Percentiles rank a stretch among this genome's conserved stretches.
Evolutionary conservation across 2,888 invertebrate species (phyloP).

Genomic region (Catonia carolina): DNA sequence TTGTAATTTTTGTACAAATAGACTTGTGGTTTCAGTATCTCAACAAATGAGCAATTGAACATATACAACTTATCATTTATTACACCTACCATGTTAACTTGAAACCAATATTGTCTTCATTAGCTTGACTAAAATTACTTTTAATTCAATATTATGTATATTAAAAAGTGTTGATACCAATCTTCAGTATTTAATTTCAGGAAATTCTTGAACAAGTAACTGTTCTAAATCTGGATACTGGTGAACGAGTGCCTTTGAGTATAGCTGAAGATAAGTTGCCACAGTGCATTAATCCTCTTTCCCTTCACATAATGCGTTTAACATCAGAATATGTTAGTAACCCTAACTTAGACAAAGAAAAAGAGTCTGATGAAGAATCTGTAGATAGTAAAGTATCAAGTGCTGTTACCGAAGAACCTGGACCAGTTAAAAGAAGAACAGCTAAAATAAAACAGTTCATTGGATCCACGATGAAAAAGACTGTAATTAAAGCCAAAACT

Average conservation of each 20-base stretch:
- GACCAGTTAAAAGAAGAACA: slow-evolving; percentile 43
- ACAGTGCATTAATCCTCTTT: slow-evolving; percentile 87
- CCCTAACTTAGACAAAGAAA: slow-evolving; percentile 55
- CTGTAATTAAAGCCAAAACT: slow-evolving; percentile 84
- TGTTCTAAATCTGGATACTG: slow-evolving; percentile 55
- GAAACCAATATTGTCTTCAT: too few species aligned
- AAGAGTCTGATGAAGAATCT: slow-evolving; percentile 72
- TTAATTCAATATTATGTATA: too few species aligned
- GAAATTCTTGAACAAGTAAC: slow-evolving; percentile 87
- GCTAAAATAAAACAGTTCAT: slow-evolving; percentile 65
- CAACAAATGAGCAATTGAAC: too few species aligned
- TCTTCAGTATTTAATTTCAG: slow-evolving; percentile 41
- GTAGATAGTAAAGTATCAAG: slow-evolving; percentile 57
- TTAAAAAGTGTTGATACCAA: too few species aligned
- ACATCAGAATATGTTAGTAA: slow-evolving; percentile 84
- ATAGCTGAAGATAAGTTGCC: slow-evolving; percentile 90
- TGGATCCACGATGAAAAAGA: slow-evolving; percentile 84
- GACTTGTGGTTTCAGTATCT: too few species aligned
- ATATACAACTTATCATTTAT: too few species aligned
- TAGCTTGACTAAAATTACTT: too few species aligned
- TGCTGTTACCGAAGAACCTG: slow-evolving; percentile 28
- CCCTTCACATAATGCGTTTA: slow-evolving; percentile 87
- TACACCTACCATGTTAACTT: too few species aligned
- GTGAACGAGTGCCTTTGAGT: slow-evolving; percentile 89
- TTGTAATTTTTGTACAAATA: too few species aligned